These are phyloP conservation scores for Crossaster papposus DNA, from an alignment of 53 echinoderm and acorn worm genomes.

Conservation along the genomic window DNA sequence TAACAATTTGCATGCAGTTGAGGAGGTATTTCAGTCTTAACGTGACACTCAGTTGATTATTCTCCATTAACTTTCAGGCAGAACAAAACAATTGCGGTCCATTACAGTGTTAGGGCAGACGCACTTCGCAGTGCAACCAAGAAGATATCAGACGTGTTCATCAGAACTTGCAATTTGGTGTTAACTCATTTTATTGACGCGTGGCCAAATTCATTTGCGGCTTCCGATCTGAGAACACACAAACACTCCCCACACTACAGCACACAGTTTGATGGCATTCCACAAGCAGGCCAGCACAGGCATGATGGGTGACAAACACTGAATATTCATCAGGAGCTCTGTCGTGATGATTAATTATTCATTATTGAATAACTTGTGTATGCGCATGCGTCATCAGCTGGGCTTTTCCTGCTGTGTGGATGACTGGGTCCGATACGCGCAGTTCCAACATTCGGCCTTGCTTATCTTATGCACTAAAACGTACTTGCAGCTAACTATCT, in stretches of 20 bases:
- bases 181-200: not conserved
- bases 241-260: not conserved
- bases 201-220: not conserved
- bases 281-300: not conserved
- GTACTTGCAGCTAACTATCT: too few species aligned
- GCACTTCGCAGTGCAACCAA: not conserved
- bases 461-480: too few species aligned
- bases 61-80: not conserved
- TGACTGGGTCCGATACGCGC: too few species aligned
- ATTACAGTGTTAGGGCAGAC: not conserved
- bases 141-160: not conserved
- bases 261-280: not conserved
- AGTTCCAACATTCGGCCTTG: too few species aligned
- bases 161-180: not conserved
- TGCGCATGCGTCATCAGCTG: not conserved
- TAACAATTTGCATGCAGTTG: not conserved
- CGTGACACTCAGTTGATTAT: not conserved
- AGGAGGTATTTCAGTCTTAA: not conserved
- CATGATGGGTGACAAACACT: not conserved
- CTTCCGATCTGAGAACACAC: not conserved
- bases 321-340: conserved; percentile 35
- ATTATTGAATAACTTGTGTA: not conserved
- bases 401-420: not conserved
- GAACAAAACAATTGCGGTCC: not conserved
- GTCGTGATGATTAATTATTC: not conserved